Percentiles rank a stretch among this genome's conserved stretches.
Evolutionary conservation across 2,797 vertebrate genomes (phyloP).

Genomic region (Hydrophis major): DNA sequence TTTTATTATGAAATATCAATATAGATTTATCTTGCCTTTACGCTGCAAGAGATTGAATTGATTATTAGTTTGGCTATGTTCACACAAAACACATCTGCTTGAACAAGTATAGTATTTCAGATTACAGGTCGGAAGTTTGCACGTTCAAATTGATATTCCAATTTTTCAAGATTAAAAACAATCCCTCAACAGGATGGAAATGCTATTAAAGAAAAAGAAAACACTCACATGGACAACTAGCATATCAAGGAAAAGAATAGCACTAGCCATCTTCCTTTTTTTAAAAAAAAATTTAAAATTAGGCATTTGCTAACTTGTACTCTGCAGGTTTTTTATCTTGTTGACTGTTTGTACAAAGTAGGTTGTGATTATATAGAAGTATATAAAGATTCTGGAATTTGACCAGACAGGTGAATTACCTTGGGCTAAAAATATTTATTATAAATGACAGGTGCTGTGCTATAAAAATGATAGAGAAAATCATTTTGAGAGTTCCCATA

Average conservation of each 20-base stretch:
- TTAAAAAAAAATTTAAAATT: neutral
- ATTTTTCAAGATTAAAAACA: neutral
- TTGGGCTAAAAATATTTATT: neutral
- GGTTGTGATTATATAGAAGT: neutral
- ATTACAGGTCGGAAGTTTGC: neutral
- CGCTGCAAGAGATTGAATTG: neutral
- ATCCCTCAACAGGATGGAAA: neutral
- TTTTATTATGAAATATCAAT: neutral
- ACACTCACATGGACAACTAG: neutral
- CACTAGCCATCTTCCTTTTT: neutral
- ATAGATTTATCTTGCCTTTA: neutral
- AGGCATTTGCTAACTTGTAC: neutral
- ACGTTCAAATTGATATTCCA: neutral
- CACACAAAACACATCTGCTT: neutral
- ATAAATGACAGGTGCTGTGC: neutral
- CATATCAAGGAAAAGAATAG: neutral
- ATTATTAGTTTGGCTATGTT: neutral
- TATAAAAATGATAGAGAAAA: neutral
- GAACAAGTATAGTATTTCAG: neutral
- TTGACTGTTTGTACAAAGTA: neutral
- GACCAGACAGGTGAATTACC: neutral
- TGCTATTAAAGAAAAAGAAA: neutral
- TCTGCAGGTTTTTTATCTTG: neutral
- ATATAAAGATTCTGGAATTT: neutral
- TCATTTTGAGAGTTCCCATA: neutral